Conservation (phyloP, 2,888 invertebrate genomes). For the Vesta saturnalis region DNA sequence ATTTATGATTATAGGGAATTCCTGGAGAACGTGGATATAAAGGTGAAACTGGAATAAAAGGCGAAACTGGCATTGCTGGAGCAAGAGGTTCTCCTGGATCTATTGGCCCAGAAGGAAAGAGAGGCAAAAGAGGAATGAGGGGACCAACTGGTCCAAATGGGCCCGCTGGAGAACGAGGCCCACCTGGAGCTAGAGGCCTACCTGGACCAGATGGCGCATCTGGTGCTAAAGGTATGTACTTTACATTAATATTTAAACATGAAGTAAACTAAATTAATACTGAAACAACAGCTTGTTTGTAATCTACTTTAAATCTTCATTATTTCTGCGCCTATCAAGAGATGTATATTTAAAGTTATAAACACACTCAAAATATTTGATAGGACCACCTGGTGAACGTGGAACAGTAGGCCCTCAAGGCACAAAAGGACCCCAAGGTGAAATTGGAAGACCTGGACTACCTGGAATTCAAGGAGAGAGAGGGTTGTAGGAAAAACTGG, state of each 20-base stretch:
- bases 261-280: background rate
- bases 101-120: conserved; percentile 81
- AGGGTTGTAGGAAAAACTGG: conserved; percentile 77
- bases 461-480: conserved; percentile 69
- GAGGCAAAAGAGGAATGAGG: conserved; percentile 81
- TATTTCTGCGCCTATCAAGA: too few relatives aligned
- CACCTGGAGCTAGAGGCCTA: conserved; percentile 72
- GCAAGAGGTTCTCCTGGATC: conserved; percentile 80
- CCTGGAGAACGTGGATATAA: conserved; percentile 83
- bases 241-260: background rate
- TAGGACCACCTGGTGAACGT: conserved; percentile 75
- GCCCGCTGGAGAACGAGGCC: conserved; percentile 78
- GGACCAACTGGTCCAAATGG: conserved; percentile 81
- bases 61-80: conserved; percentile 77
- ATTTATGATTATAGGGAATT: conserved; percentile 67
- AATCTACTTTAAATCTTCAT: too few relatives aligned
- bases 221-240: conserved; percentile 72
- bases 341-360: background rate
- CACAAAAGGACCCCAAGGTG: conserved; percentile 69
- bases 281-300: too few relatives aligned
- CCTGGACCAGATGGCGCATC: conserved; percentile 81
- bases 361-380: conserved; percentile 3
- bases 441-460: conserved; percentile 68
- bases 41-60: conserved; percentile 81
- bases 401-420: conserved; percentile 74